These are phyloP conservation scores for Corythaeola cristata DNA, from an alignment of 2,113 vertebrate genomes.

Conservation along the genomic window DNA sequence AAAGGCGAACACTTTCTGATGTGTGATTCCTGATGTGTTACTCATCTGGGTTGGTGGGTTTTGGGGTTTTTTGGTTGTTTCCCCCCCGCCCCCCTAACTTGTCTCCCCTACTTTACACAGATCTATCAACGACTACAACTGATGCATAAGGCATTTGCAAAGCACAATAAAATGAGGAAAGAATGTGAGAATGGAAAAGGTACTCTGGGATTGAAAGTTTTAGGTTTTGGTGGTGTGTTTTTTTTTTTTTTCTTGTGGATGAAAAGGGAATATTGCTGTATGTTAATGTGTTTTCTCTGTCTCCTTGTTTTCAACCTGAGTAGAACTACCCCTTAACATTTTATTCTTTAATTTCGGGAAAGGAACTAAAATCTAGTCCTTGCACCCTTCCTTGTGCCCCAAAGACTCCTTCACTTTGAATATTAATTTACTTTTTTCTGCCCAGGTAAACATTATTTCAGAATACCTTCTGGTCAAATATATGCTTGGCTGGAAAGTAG, in stretches of 20 bases:
- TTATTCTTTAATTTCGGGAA: not conserved
- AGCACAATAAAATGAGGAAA: constrained; percentile 91
- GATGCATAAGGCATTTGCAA: constrained; percentile 85
- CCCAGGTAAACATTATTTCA: not conserved
- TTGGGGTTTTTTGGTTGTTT: not conserved
- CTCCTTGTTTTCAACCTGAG: not conserved
- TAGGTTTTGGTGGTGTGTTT: not conserved
- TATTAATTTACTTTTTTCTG: not conserved
- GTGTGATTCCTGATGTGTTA: not conserved
- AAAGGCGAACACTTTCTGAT: not conserved
- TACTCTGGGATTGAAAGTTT: constrained; percentile 29
- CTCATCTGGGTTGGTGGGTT: not conserved
- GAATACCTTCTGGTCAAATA: not conserved
- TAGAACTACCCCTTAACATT: not conserved
- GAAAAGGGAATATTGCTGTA: not conserved
- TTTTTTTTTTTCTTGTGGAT: not conserved
- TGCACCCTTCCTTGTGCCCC: not conserved
- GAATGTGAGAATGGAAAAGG: constrained; percentile 91
- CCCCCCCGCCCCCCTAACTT: not conserved
- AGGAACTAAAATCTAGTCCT: not conserved
- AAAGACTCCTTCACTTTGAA: not conserved
- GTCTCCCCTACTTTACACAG: constrained; percentile 67
- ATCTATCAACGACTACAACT: constrained; percentile 71
- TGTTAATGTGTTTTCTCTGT: not conserved
- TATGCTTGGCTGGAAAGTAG: not conserved